Evolutionary conservation across 2,797 vertebrate genomes (phyloP).

Genomic region (Epinephelus awoara): DNA sequence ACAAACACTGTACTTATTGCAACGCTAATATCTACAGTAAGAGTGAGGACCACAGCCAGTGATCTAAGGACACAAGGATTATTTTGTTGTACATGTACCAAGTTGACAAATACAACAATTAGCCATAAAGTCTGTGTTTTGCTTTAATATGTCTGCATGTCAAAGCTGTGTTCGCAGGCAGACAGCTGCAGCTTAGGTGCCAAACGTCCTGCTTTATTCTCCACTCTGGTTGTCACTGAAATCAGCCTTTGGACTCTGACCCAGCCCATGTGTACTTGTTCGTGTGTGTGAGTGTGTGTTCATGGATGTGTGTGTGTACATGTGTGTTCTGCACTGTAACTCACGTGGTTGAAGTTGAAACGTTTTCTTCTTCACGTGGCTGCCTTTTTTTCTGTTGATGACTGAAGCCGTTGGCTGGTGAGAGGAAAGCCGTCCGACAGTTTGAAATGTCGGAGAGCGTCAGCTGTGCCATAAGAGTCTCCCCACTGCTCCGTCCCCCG

Average conservation of each 20-base stretch:
- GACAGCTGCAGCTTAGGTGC: constrained; percentile 40
- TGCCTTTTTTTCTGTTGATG: constrained; percentile 75
- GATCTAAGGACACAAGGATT: not conserved
- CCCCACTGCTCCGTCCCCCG: constrained; percentile 38
- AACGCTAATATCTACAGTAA: not conserved
- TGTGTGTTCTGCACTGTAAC: constrained; percentile 57
- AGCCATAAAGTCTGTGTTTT: constrained; percentile 15
- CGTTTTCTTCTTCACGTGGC: constrained; percentile 64
- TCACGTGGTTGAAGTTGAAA: constrained; percentile 55
- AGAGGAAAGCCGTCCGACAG: constrained; percentile 50
- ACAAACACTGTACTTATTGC: not conserved
- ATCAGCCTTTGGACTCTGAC: constrained; percentile 71
- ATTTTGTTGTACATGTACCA: not conserved
- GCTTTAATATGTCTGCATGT: not conserved
- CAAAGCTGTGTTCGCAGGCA: not conserved
- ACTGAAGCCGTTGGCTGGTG: constrained; percentile 49
- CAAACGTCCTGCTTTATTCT: constrained; percentile 38
- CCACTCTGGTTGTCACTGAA: constrained; percentile 42
- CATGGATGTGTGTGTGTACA: constrained; percentile 3
- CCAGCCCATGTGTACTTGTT: constrained; percentile 38
- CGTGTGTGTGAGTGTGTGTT: constrained; percentile 5
- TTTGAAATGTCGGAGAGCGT: constrained; percentile 15
- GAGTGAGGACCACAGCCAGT: not conserved
- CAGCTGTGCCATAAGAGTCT: constrained; percentile 66
- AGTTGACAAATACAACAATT: not conserved